phyloP scores from a whole-genome alignment of 2,888 invertebrate species.

The Sceliomorpha sp. region DNA sequence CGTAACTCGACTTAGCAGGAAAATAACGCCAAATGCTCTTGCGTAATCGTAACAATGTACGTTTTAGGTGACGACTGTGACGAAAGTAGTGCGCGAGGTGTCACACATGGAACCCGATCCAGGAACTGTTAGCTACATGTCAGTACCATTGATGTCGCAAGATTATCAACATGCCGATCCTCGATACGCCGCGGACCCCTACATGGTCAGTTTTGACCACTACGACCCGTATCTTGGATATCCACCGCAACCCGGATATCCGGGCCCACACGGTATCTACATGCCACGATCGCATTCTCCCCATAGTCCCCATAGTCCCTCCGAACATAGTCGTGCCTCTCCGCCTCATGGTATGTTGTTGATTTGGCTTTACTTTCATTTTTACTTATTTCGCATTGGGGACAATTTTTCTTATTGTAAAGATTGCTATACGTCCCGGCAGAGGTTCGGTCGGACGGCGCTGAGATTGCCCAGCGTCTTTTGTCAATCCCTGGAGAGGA shows the following conservation, averaged over 20 bases:
- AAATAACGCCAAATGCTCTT: too few species aligned
- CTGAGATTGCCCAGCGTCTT: too few species aligned
- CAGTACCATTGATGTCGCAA: constrained; percentile 78
- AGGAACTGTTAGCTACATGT: constrained; percentile 77
- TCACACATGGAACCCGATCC: constrained; percentile 83
- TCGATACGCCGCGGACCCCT: constrained; percentile 76
- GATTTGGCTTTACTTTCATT: constrained; percentile 1
- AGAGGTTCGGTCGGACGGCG: too few species aligned
- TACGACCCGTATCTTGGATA: constrained; percentile 80
- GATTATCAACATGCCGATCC: constrained; percentile 77
- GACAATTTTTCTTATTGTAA: too few species aligned
- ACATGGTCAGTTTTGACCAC: constrained; percentile 80
- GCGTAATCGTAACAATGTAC: constrained; percentile 25
- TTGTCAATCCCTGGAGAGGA: too few species aligned
- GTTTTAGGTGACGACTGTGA: constrained; percentile 85
- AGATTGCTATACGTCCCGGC: too few species aligned
- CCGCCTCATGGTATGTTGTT: constrained; percentile 75
- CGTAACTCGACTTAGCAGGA: too few species aligned
- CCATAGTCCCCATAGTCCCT: constrained; percentile 77
- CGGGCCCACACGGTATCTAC: constrained; percentile 77
- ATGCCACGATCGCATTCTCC: constrained; percentile 75
- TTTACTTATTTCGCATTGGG: background rate
- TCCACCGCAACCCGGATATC: constrained; percentile 78
- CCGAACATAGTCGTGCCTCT: constrained; percentile 78
- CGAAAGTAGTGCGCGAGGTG: constrained; percentile 86